Base-by-base conservation (phyloP, 1,140 invertebrate genomes). In the Anoplolepis gracilipes region DNA sequence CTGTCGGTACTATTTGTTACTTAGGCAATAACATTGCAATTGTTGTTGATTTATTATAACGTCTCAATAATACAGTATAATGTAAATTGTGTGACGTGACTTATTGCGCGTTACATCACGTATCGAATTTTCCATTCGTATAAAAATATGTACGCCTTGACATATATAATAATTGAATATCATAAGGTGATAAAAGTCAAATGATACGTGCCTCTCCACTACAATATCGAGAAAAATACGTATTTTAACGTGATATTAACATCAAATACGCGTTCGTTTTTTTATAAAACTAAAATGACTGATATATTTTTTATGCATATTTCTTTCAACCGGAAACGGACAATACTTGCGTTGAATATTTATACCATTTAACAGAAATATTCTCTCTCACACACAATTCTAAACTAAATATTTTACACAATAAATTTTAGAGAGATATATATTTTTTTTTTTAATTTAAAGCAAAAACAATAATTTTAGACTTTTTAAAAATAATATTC, bases 61-160 rank as follows among this genome's bases (percentile, higher is more conserved):
- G 19, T 57, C 5, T 13, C 10, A 16, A 69, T 39, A n/a, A 28
- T 19, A 46, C 13, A 59, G 25, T n/a, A n/a, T n/a, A n/a, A 3
- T 81, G 16, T 22, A 42, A 70, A 81, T 81, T 70, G 36, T 69
- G 2, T 22, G 61, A 19, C 13, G 5, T 79, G 13, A 79, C 2
- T 81, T 11, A 70, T 8, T 22, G 19, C 5, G 19, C 28, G 16
- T 69, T 79, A 10, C 46, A 78, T n/a, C n/a, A 65, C 30, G 1
- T 36, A 25, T 16, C 5, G 6, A 64, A 64, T 53, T 78, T 22
- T 4, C 8, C 3, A 25, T 28, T 4, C 7, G n/a, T 1, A 8
- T 28, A 19, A 61, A 77, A 64, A 30, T 28, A 19, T 19, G 7
- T 4, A 65, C 19, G 2, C 13, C 61, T 61, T 2, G 11, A 42